phyloP scores from a whole-genome alignment of 2,797 vertebrate species.

The Cynopterus sphinx region DNA sequence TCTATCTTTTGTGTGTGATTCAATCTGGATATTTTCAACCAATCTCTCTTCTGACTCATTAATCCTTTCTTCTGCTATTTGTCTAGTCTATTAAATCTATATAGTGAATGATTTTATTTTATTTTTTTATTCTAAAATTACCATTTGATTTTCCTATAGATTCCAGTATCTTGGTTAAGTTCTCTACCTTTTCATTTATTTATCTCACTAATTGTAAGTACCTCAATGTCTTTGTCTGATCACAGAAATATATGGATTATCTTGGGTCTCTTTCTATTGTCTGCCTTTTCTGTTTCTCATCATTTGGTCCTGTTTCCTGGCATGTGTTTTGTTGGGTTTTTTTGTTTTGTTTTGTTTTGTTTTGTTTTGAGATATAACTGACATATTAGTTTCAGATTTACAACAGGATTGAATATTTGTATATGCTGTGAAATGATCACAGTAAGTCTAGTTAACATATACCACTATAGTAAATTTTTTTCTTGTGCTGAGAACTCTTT shows the following conservation, averaged over 20 bases:
- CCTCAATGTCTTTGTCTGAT: background rate
- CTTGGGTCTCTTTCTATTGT: background rate
- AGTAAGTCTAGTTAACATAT: background rate
- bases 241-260: background rate
- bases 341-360: too few species aligned
- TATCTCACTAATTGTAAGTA: background rate
- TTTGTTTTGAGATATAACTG: background rate
- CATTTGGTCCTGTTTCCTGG: background rate
- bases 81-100: background rate
- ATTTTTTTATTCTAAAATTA: background rate
- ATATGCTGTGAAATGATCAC: background rate
- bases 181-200: background rate
- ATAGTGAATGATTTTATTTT: background rate
- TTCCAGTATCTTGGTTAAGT: background rate
- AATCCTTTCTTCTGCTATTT: background rate
- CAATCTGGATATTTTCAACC: background rate
- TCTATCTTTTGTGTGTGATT: background rate
- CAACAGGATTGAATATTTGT: background rate
- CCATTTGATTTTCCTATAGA: background rate
- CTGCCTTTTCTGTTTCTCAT: background rate
- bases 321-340: background rate
- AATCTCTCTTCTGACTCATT: background rate
- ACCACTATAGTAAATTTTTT: background rate
- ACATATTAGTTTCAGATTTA: background rate
- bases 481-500: too few species aligned